Base-by-base conservation (phyloP, 1,140 invertebrate genomes). In the Apis laboriosa region DNA sequence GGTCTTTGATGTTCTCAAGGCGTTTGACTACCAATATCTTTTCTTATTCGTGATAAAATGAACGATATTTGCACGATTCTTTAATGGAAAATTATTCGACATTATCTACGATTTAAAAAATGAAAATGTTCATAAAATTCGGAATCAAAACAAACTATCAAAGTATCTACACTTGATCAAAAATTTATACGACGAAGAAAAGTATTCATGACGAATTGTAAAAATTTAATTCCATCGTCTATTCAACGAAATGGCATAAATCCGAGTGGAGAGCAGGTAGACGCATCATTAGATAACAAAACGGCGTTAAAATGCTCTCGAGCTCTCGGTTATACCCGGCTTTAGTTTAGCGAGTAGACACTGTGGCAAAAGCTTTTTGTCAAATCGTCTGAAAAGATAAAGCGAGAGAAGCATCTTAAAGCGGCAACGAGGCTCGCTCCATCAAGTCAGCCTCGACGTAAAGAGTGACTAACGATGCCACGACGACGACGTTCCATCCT, bases 321-420 rank as follows among this genome's bases (percentile, higher is more conserved):
- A 28, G 34, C 28, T 34, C 34, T 34, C 60, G 43, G 19, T 55
- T 82, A 64, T 82, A n/a, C 73, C 77, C 70, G 80, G 74, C 77
- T 87, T 91, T 90, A 87, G 85, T 86, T 86, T 76, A 80, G 58
- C 67, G 77, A 86, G 83, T 70, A 53, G 68, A 82, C 67, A 51
- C 51, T 61, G 55, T 70, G 24, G 75, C 80, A 64, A 75, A 80
- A 80, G 76, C 80, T 88, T 88, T 86, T 84, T 85, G 88, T 86
- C 87, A 91, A 91, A 91, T 90, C 90, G 89, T 81, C 87, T 86
- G 90, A 90, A 86, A 91, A 90, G 90, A 90, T 90, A 91, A 90
- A 90, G 84, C 82, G 73, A 58, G 73, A 58, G 67, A 55, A 61
- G 67, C 79, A 76, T 74, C 53, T 84, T 89, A 82, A 82, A 88